Evolutionary conservation across 2,797 vertebrate species (phyloP), one percentile per base, ranked within the genome.

Genomic region (Benthosema pterotum): DNA sequence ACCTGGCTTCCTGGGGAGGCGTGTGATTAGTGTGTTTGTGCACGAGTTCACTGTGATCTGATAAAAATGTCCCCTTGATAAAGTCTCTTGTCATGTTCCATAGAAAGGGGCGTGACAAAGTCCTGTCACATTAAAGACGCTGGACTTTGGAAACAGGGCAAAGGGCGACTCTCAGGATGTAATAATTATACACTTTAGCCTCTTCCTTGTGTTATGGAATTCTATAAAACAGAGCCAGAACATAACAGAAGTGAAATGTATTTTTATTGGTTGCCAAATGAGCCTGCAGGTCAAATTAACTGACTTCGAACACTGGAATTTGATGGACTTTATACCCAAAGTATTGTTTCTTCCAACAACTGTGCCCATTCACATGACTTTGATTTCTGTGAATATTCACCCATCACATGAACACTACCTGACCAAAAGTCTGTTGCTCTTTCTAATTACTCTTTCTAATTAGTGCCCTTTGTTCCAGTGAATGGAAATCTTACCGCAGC

Each of bases 101-200:
- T 64, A 63, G 72, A 79, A 49, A 72, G 75, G 73, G 70, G 71
- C 79, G 80, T 85, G 77, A 83, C 84, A 84, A 86, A 86, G 86
- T 87, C 84, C 84, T 74, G 74, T 82, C 78, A 74, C 79, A 80
- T 86, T 84, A 83, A 79, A 83, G 69, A 75, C 72, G 57, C 61
- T 89, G 89, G 87, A 91, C 89, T 91, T 89, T 86, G 78, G 65
- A 65, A 72, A 42, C 11, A 4, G 79, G 65, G 72, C 85, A 85
- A 85, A 88, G 83, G 77, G 63, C 66, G 68, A 79, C 67, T 65
- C 52, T 73, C 67, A 59, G 76, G 60, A 78, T 88, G 82, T 90
- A 89, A 87, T 89, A 84, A 91, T 89, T 90, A 88, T 80, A 87
- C 88, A 83, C 59, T 73, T 73, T 8, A 12, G 25, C n/a, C 22